Evolutionary conservation across 2,888 invertebrate genomes (phyloP), one percentile per base, ranked within the genome.

Genomic region (Pyrrhia umbra): DNA sequence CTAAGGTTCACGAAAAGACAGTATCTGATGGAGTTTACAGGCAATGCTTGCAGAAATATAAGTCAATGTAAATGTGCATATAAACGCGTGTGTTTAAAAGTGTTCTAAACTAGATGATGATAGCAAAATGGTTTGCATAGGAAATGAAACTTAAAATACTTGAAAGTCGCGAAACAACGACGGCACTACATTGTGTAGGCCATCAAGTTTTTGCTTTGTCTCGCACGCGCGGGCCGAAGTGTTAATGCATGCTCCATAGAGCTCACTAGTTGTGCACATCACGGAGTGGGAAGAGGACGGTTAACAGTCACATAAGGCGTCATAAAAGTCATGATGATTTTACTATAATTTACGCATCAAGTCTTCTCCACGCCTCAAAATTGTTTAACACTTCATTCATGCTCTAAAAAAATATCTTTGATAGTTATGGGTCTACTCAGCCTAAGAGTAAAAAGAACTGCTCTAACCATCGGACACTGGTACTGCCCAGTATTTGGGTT

Each of bases 141-240:
- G 21, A 39, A 67, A 62, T 52, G 37, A 30, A 54, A 43, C 40
- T 58, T 39, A 21, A 58, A 64, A 68, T 55, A 64, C 57, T 59
- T 69, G 69, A 62, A 47, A 59, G 25, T 58, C 52, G 65, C 42
- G 67, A 76, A 85, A 88, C 86, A 89, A 85, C 76, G 56, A 54
- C 64, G 61, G 64, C 66, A 67, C 77, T 77, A 46, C 46, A 75
- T 84, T 89, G 87, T 85, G 83, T 87, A 85, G 83, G 86, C 79
- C 87, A 84, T 85, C 83, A 81, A 82, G 83, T 83, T 84, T 81
- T 85, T 80, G 82, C 87, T 87, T 87, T 88, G 85, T 86, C 80
- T 70, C 45, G 74, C 23, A 21, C 8, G 66, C 58, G 60, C 68
- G 71, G 72, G 65, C 61, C 62, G 76, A 68, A 52, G 50, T 64